phyloP scores from a whole-genome alignment of 2,888 invertebrate genomes.

The Pteria penguin region DNA sequence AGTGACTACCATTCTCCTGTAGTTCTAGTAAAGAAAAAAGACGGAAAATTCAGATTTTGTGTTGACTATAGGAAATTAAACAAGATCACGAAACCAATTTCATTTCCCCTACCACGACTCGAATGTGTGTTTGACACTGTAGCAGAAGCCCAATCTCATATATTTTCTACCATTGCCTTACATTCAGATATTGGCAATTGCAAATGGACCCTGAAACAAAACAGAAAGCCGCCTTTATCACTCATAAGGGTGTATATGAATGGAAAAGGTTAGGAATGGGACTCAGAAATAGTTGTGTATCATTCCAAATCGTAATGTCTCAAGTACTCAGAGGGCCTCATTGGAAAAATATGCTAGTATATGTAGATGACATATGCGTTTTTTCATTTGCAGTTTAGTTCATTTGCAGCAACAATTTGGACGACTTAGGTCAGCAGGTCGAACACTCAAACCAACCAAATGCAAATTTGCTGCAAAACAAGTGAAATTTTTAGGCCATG shows the following conservation, averaged over 20 bases:
- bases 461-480: conserved; percentile 42
- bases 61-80: conserved; percentile 38
- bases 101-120: conserved; percentile 28
- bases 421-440: conserved; percentile 38
- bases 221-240: conserved; percentile 38
- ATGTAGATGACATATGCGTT: conserved; percentile 52
- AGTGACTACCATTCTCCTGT: conserved; percentile 25
- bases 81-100: conserved; percentile 13
- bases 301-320: conserved; percentile 46
- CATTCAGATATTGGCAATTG: conserved; percentile 27
- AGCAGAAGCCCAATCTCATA: conserved; percentile 27
- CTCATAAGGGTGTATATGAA: conserved; percentile 48
- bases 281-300: conserved; percentile 28
- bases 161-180: conserved; percentile 33
- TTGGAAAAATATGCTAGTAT: conserved; percentile 26
- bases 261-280: conserved; percentile 47
- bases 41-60: conserved; percentile 25
- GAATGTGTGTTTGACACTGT: conserved; percentile 36
- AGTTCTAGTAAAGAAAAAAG: conserved; percentile 24
- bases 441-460: conserved; percentile 51
- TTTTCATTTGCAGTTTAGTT: conserved; percentile 12
- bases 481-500: conserved; percentile 50
- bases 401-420: conserved; percentile 47
- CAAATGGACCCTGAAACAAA: too few relatives aligned
- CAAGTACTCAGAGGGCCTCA: neutral